Conservation (phyloP, 35 echinoderm and acorn worm genomes). For the Anneissia japonica region DNA sequence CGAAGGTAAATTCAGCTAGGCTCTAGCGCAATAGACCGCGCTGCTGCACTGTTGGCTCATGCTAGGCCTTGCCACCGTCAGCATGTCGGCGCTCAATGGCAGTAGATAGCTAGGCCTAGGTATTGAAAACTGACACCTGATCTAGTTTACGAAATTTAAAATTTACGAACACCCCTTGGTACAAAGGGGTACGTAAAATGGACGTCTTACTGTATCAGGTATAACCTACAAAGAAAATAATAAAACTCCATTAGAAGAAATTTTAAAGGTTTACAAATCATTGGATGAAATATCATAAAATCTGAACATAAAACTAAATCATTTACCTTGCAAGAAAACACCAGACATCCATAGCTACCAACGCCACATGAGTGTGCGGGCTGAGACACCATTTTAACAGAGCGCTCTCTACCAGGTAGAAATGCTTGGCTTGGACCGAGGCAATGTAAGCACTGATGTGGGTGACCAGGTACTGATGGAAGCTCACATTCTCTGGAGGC, state of each 20-base stretch:
- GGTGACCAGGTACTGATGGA: conserved; percentile 56
- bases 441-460: conserved; percentile 69
- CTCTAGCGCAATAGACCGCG: no score
- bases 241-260: background rate
- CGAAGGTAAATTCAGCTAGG: no score
- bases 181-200: background rate
- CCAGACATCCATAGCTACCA: conserved; percentile 80
- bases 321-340: conserved; percentile 88
- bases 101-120: no score
- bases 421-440: conserved; percentile 32
- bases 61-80: no score
- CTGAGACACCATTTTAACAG: conserved; percentile 49
- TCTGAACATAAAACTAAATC: background rate
- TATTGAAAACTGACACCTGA: background rate
- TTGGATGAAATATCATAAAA: no score
- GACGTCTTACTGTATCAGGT: background rate
- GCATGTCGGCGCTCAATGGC: no score
- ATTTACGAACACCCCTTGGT: background rate
- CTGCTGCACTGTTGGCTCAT: no score
- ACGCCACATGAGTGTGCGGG: conserved; percentile 13
- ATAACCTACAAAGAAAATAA: background rate
- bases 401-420: conserved; percentile 36
- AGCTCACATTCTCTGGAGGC: conserved; percentile 35
- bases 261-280: background rate
- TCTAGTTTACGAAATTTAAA: background rate